Evolutionary conservation across 1,140 invertebrate species (phyloP), one percentile per base, ranked within the genome.

Genomic region (Hyphantria cunea): DNA sequence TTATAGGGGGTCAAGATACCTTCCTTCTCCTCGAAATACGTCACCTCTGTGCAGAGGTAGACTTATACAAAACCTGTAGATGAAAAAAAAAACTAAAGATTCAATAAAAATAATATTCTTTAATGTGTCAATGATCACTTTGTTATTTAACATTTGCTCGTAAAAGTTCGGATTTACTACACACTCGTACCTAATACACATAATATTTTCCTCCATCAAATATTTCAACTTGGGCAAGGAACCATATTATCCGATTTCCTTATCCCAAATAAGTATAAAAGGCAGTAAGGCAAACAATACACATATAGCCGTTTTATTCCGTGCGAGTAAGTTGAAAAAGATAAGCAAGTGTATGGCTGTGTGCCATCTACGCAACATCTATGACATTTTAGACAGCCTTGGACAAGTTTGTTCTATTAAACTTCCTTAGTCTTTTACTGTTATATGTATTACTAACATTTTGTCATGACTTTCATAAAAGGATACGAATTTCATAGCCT

Each of bases 361-460:
- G 52, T 45, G 52, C 52, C 52, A 55, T 55, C 15, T 39, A 55
- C 41, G 25, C 52, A 53, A 34, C 41, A 15, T 44, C 25, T 45
- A 55, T 55, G 52, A 55, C 52, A 55, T 41, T n/a, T 15, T 17
- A 14, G 41, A 32, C 17, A 45, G 9, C 12, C 52, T 55, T 55
- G 17, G 52, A 45, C 52, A 33, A 55, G 41, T 55, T 15, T 25
- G 52, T 45, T 41, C 51, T 55, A 55, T 45, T 55, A 55, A 55
- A 55, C 52, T 55, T 25, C 14, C 2, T 12, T 33, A 32, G 41
- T 25, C 52, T 53, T 53, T 53, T 14, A 45, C 41, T 54, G 41
- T 17, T 33, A 44, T 44, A 44, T 54, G 44, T 32, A 54, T 11
- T 13, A 13, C 12, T 17, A 41, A 53, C 37, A 41, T 53, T 25